Conservation (phyloP, 1,140 invertebrate genomes). For the Aphis gossypii region DNA sequence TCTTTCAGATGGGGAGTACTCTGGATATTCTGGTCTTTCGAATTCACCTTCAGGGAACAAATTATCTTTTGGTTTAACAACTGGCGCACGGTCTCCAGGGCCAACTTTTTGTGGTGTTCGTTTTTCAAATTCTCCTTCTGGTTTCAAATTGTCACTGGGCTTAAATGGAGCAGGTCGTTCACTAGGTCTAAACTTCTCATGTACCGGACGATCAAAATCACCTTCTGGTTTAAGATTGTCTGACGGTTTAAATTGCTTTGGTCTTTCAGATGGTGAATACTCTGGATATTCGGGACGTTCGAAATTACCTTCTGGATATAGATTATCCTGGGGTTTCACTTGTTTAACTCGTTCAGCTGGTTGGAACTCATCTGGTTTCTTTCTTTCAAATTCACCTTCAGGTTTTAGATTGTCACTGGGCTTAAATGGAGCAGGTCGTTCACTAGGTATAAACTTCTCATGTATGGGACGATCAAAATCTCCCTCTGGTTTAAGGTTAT, state of each 20-base stretch:
- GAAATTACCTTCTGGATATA: constrained; percentile 68
- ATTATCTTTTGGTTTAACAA: constrained; percentile 66
- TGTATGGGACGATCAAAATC: constrained; percentile 58
- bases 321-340: background rate
- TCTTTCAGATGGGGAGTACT: constrained; percentile 64
- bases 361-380: background rate
- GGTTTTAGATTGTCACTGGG: constrained; percentile 67
- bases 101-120: constrained; percentile 64
- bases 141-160: constrained; percentile 65
- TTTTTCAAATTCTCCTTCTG: constrained; percentile 68
- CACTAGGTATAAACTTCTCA: constrained; percentile 8
- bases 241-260: constrained; percentile 65
- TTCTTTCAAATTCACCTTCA: constrained; percentile 70
- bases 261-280: constrained; percentile 68
- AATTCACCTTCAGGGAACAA: constrained; percentile 64
- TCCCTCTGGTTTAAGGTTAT: constrained; percentile 67
- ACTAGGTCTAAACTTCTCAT: constrained; percentile 61
- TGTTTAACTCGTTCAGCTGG: background rate
- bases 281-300: constrained; percentile 65
- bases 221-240: constrained; percentile 66
- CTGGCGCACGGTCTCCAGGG: constrained; percentile 66
- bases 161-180: constrained; percentile 64
- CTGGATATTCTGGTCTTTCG: constrained; percentile 66
- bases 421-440: constrained; percentile 63
- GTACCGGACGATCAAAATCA: constrained; percentile 61